Conservation (phyloP, 2,797 vertebrate genomes). For the Erpetoichthys calabaricus region DNA sequence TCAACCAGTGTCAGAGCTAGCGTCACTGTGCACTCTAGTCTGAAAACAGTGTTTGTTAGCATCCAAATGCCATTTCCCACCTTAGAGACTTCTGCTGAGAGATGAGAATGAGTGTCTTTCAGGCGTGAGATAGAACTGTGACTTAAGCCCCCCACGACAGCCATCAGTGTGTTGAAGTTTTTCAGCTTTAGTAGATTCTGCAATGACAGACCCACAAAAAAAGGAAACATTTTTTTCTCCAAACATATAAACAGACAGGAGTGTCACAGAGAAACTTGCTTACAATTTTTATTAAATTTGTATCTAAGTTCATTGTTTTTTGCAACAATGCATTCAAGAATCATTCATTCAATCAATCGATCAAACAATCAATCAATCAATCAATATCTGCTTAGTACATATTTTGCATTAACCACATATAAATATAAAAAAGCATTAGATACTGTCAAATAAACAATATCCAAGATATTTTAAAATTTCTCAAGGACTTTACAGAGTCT, state of each 20-base stretch:
- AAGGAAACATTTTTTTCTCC: background rate
- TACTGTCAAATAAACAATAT: background rate
- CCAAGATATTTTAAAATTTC: too few species aligned
- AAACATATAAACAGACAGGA: too few species aligned
- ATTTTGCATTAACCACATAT: too few species aligned
- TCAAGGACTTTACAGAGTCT: background rate
- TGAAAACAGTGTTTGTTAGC: too few species aligned
- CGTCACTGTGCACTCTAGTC: too few species aligned
- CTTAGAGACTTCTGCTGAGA: slow-evolving; percentile 81
- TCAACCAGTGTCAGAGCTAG: too few species aligned
- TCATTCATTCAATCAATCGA: too few species aligned
- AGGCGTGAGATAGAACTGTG: slow-evolving; percentile 91
- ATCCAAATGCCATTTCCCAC: slow-evolving; percentile 27
- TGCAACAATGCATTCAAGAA: too few species aligned
- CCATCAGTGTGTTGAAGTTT: slow-evolving; percentile 95
- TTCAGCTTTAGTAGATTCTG: slow-evolving; percentile 87
- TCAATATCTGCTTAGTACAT: background rate
- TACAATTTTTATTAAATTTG: too few species aligned
- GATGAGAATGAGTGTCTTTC: slow-evolving; percentile 82
- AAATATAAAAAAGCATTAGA: slow-evolving; percentile 1
- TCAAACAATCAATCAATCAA: too few species aligned
- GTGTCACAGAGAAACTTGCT: too few species aligned
- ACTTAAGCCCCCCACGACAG: slow-evolving; percentile 85
- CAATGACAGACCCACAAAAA: slow-evolving; percentile 17
- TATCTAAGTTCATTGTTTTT: too few species aligned